Conservation (phyloP, 2,113 vertebrate species). For the Notiomystis cincta region DNA sequence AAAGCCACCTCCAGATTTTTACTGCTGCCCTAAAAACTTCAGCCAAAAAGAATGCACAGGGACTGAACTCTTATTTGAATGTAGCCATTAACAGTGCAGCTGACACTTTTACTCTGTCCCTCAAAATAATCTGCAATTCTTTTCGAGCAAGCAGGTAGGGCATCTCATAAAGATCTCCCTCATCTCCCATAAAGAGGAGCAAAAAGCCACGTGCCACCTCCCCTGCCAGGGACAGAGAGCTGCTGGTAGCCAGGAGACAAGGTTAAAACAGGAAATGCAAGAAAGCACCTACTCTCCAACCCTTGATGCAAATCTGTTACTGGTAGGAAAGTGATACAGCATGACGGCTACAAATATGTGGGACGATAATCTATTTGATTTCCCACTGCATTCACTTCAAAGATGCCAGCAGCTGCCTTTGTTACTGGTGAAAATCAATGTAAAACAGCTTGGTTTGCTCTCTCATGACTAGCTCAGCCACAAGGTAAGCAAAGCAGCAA, state of each 20-base stretch:
- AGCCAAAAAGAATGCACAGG: neutral
- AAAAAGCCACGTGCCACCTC: neutral
- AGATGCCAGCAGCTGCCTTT: neutral
- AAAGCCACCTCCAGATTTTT: neutral
- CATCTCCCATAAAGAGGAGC: neutral
- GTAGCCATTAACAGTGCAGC: neutral
- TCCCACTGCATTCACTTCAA: neutral
- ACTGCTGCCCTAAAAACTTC: neutral
- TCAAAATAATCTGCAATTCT: neutral
- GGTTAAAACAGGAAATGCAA: neutral
- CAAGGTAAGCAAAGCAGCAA: constrained; percentile 21
- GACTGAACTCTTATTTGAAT: neutral
- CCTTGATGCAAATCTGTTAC: neutral
- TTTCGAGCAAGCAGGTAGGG: neutral
- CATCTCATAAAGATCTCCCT: too few species aligned
- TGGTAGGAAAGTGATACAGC: neutral
- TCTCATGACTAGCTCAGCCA: neutral
- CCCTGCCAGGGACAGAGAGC: neutral
- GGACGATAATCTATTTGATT: neutral
- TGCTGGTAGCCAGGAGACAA: neutral
- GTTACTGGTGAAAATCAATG: neutral
- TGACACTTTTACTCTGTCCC: neutral
- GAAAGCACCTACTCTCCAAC: neutral
- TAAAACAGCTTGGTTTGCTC: neutral
- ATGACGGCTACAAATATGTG: neutral